Evolutionary conservation across 2,888 invertebrate species (phyloP).

Genomic region (Drosophila sordidula): DNA sequence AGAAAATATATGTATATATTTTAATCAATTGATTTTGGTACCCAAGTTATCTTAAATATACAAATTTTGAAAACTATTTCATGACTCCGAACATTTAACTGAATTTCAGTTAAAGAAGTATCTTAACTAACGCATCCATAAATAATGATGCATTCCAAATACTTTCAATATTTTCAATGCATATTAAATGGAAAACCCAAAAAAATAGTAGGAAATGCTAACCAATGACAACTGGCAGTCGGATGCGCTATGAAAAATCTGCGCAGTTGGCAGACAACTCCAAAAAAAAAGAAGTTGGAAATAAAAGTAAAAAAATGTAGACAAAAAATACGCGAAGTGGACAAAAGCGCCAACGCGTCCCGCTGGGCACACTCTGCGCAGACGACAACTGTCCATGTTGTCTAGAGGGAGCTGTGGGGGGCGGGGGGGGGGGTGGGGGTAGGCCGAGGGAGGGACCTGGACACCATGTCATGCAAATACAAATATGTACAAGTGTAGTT

Average conservation of each 20-base stretch:
- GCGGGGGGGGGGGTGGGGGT: neutral
- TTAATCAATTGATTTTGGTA: too few species aligned
- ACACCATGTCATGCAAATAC: slow-evolving; percentile 63
- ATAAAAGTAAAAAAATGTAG: slow-evolving; percentile 11
- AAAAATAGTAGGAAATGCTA: slow-evolving; percentile 10
- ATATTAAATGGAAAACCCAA: slow-evolving; percentile 35
- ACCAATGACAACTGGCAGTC: slow-evolving; percentile 32
- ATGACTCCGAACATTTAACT: too few species aligned
- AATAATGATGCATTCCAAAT: slow-evolving; percentile 41
- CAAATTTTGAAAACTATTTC: too few species aligned
- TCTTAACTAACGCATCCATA: slow-evolving; percentile 29
- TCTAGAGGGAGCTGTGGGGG: too few species aligned
- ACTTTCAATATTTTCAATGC: slow-evolving; percentile 50
- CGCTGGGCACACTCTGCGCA: slow-evolving; percentile 48
- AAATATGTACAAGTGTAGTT: slow-evolving; percentile 50
- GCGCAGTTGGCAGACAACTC: slow-evolving; percentile 39
- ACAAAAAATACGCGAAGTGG: slow-evolving; percentile 10
- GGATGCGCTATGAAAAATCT: slow-evolving; percentile 39
- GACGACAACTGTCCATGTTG: slow-evolving; percentile 60
- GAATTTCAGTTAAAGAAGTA: neutral
- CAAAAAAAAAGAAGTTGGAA: slow-evolving; percentile 1
- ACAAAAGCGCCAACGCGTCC: slow-evolving; percentile 49
- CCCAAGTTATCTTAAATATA: too few species aligned
- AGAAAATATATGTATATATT: too few species aligned
- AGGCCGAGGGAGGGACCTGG: slow-evolving; percentile 23